Conservation (phyloP, 2,797 vertebrate genomes). For the Percopsis omiscomaycus region DNA sequence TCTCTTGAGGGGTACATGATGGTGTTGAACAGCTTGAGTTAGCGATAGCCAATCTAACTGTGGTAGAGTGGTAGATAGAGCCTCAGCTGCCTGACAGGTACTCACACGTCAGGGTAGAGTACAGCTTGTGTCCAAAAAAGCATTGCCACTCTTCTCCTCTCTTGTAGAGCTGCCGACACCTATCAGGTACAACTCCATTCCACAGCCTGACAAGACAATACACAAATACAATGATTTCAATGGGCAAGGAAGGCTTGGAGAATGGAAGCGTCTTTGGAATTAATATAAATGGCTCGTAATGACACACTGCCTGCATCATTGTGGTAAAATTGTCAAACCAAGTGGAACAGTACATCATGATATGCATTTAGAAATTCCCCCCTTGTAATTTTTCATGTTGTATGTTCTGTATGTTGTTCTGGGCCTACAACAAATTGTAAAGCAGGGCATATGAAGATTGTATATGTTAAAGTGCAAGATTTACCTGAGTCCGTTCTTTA, state of each 20-base stretch:
- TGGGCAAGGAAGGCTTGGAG: no score
- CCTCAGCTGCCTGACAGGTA: slow-evolving; percentile 14
- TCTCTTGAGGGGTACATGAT: background rate
- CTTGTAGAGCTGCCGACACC: slow-evolving; percentile 80
- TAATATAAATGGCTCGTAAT: background rate
- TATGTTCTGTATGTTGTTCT: background rate
- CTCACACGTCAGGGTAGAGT: slow-evolving; percentile 82
- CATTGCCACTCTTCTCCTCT: slow-evolving; percentile 85
- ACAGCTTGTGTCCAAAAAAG: slow-evolving; percentile 83
- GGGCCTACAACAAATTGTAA: background rate
- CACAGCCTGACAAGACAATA: slow-evolving; percentile 74
- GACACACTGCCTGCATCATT: background rate
- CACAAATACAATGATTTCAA: no score
- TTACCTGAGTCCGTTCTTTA: slow-evolving; percentile 84
- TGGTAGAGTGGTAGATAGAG: background rate
- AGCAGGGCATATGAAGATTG: no score
- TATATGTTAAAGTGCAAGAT: background rate
- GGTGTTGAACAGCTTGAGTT: background rate
- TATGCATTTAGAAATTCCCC: background rate
- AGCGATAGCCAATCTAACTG: background rate
- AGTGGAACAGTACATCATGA: background rate
- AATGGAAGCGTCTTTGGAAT: background rate
- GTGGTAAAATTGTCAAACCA: background rate
- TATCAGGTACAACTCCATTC: slow-evolving; percentile 82
- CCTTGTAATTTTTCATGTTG: background rate